Conservation (phyloP, 1,140 invertebrate genomes). For the Drosophila auraria region DNA sequence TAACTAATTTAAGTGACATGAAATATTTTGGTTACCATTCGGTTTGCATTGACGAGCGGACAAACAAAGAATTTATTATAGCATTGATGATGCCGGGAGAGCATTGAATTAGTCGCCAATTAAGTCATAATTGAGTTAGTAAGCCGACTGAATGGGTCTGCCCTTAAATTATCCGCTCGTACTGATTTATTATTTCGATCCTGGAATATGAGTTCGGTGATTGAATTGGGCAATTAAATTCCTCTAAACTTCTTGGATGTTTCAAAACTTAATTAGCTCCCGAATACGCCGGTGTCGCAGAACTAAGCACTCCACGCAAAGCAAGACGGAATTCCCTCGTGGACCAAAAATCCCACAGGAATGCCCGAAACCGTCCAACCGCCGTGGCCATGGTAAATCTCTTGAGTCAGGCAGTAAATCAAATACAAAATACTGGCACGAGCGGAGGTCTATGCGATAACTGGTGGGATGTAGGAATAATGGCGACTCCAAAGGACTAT, state of each 20-base stretch:
- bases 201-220: background rate
- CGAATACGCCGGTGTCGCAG: background rate
- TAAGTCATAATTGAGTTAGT: constrained; percentile 62
- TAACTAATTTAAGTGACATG: constrained; percentile 79
- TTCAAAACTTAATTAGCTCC: constrained; percentile 7
- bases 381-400: constrained; percentile 38
- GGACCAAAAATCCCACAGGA: constrained; percentile 14
- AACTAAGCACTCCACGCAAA: constrained; percentile 32
- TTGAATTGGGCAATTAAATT: constrained; percentile 13
- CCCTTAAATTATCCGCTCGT: constrained; percentile 14
- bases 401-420: constrained; percentile 68
- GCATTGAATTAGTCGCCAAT: constrained; percentile 68
- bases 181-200: background rate
- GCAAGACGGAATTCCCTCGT: constrained; percentile 29
- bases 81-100: constrained; percentile 21
- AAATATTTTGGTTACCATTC: constrained; percentile 65
- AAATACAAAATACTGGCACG: constrained; percentile 78
- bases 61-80: constrained; percentile 48
- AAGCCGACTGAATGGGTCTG: background rate
- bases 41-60: constrained; percentile 49
- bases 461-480: constrained; percentile 38
- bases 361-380: background rate
- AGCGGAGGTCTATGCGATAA: constrained; percentile 46
- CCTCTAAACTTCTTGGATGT: background rate
- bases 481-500: constrained; percentile 50